Evolutionary conservation across 2,797 vertebrate species (phyloP), one percentile per base, ranked within the genome.

Genomic region (Sitta carolinensis): DNA sequence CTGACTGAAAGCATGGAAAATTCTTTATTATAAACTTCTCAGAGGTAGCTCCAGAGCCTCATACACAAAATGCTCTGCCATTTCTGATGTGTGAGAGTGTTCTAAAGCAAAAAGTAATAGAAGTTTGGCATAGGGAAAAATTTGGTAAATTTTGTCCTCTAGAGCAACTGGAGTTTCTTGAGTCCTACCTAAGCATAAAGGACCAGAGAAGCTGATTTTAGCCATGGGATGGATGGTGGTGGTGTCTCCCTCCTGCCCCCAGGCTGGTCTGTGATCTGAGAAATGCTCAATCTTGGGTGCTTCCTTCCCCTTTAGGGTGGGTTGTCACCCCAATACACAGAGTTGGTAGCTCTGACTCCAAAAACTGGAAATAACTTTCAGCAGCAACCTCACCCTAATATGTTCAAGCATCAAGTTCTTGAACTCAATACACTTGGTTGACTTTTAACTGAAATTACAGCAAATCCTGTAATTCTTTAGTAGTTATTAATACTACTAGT

Each of bases 41-140:
- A 57, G 67, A 89, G 13, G 10, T 0, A 1, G 5, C 29, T 88
- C n/a, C 0, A 0, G 42, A 66, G 23, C 55, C 59, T 91, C 67
- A 29, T 3, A 55, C 9, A 66, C 8, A 80, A 77, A 89, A 43
- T n/a, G 14, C 23, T 55, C 51, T 58, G 58, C 19, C 34, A 76
- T 32, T 62, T 69, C 43, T 69, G 42, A 36, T 5, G 6, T 4
- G 3, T 36, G 19, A 68, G 32, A 57, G 11, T 2, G 5, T 55
- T 72, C 30, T 81, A 15, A n/a, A 36, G 13, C 32, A 89, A 63
- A 81, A 83, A 72, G 15, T 34, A 79, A 32, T 1, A 42, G 6
- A 9, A 72, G 30, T n/a, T 76, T 45, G 64, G 5, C 8, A 78
- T 1, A 63, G 14, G 18, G 32, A 23, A 74, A 75, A 50, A 10